Percentiles rank a stretch among this genome's conserved stretches.
phyloP scores from a whole-genome alignment of 2,797 vertebrate species.

The Phoeniculus purpureus region DNA sequence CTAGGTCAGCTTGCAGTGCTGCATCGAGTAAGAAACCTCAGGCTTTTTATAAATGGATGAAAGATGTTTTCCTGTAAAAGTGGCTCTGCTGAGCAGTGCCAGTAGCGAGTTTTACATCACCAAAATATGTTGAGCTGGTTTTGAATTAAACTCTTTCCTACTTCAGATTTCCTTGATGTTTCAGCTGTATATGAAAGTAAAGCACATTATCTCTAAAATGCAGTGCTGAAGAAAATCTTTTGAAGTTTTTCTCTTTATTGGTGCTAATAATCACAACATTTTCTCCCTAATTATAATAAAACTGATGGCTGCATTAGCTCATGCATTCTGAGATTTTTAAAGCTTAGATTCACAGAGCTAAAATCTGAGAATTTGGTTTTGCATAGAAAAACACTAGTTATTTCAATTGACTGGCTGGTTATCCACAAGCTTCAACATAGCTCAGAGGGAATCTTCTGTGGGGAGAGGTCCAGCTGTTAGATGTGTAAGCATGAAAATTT shows the following conservation, averaged over 20 bases:
- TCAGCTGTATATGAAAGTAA: conserved; percentile 53
- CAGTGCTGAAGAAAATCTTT: conserved; percentile 49
- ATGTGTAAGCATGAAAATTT: neutral
- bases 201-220: conserved; percentile 58
- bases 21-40: neutral
- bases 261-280: conserved; percentile 44
- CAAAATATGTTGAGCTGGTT: conserved; percentile 49
- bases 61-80: conserved; percentile 27
- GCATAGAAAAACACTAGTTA: neutral
- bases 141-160: conserved; percentile 34
- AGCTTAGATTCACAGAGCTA: conserved; percentile 18
- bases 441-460: neutral
- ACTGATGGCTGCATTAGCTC: conserved; percentile 37
- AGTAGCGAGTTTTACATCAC: conserved; percentile 23
- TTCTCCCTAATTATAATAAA: conserved; percentile 22
- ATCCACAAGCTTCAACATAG: neutral
- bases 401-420: neutral
- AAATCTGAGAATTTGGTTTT: neutral
- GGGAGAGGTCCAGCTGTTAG: neutral
- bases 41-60: conserved; percentile 19
- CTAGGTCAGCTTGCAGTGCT: neutral
- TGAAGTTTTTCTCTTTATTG: conserved; percentile 54
- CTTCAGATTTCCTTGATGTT: conserved; percentile 44
- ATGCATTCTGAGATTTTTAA: conserved; percentile 1
- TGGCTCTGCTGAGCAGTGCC: neutral